Base-by-base conservation (phyloP, 2,888 invertebrate species). In the Hydrotaea cyrtoneurina region DNA sequence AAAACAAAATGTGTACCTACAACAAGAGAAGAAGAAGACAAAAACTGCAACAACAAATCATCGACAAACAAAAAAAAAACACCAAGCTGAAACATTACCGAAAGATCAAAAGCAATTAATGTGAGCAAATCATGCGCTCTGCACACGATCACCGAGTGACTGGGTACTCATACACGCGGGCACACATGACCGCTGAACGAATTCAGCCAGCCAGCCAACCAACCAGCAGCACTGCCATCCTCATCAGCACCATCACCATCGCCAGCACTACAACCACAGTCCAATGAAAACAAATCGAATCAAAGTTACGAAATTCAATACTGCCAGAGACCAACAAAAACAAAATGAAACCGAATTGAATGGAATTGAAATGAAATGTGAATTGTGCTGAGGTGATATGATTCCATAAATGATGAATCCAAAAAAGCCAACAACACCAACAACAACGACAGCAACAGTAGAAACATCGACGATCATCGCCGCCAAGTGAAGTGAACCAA, bases 231-330 rank as follows among this genome's bases (percentile, higher is more conserved):
- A 76, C 23, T 23, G 36, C 21, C 46, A 64, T 13, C 73, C 66
- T 55, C 64, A 59, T n/a, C 66, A 59, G 55, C 13, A 43, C 19
- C 50, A 71, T 4, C 62, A 64, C 23, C 19, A 64, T 11, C 31
- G 36, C 10, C 50, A 43, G 53, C 36, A 57, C 13, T 50, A 55
- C 31, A 13, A 43, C 15, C 59, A 71, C 64, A 55, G 8, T 46
- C 66, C 64, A 77, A 73, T 73, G 39, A 39, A 39, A 39, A 39
- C 39, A 55, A 53, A 75, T 36, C 64, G 73, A 82, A 82, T 80
- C 83, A 80, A 85, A 83, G 82, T 80, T 79, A 77, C 77, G 80
- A 83, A 83, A 80, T 77, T 76, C 76, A n/a, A 79, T 82, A 78
- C 69, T 36, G 39, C 39, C 10, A 3, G 8, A 36, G 8, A 36